A percentile compares a stretch with the other conserved stretches of the same genome.
phyloP scores from a whole-genome alignment of 2,113 vertebrate genomes.

The Sinocyclocheilus grahami region DNA sequence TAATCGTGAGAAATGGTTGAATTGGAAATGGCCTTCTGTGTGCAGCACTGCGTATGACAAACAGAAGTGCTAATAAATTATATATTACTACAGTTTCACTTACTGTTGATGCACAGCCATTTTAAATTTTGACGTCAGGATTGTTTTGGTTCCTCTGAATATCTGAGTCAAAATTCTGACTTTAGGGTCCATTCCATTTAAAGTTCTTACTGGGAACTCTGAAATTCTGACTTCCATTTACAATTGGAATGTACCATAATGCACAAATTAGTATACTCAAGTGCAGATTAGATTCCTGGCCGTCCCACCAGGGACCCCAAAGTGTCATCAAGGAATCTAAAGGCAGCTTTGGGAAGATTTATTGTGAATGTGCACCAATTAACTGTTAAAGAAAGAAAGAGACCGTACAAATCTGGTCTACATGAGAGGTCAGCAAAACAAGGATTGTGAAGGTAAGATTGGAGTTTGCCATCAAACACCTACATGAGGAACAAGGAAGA shows the following conservation, averaged over 20 bases:
- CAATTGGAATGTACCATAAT: no score
- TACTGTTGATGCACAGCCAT: not conserved
- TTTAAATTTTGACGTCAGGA: not conserved
- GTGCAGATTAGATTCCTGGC: not conserved
- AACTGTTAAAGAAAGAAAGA: not conserved
- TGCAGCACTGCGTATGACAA: not conserved
- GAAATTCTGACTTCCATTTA: no score
- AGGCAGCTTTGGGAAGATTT: not conserved
- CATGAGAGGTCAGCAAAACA: not conserved
- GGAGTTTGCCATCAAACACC: not conserved
- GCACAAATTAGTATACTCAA: not conserved
- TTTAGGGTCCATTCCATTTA: no score
- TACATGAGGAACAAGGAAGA: not conserved
- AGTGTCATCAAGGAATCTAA: not conserved
- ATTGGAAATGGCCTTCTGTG: not conserved
- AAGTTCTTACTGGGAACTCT: no score
- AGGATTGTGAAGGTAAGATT: not conserved
- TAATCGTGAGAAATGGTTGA: not conserved
- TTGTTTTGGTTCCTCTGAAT: no score
- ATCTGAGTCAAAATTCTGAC: no score
- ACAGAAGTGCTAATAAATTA: not conserved
- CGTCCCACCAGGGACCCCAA: not conserved
- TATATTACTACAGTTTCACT: not conserved
- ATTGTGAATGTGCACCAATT: not conserved
- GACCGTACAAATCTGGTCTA: not conserved